phyloP scores from a whole-genome alignment of 2,797 vertebrate genomes.

The Pampus argenteus region DNA sequence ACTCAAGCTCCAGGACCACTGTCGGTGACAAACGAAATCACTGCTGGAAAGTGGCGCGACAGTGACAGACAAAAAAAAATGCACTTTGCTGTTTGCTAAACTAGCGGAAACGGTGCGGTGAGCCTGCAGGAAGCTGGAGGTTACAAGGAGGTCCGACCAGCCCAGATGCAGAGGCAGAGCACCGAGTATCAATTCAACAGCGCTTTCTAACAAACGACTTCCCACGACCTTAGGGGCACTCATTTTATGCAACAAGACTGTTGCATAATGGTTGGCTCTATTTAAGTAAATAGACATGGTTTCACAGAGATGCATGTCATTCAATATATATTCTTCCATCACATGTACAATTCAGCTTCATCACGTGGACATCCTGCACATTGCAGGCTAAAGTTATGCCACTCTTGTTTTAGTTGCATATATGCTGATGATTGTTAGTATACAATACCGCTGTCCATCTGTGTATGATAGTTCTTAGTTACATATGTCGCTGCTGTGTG shows the following conservation, averaged over 20 bases:
- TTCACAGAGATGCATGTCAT: not conserved
- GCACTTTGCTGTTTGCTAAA: slow-evolving; percentile 57
- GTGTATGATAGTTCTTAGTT: not conserved
- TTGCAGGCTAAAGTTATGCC: too few species aligned
- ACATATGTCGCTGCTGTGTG: not conserved
- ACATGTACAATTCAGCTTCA: not conserved
- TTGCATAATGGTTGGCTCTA: not conserved
- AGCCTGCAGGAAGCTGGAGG: slow-evolving; percentile 49
- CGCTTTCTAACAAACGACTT: slow-evolving; percentile 40
- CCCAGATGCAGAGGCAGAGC: slow-evolving; percentile 13
- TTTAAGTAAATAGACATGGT: not conserved
- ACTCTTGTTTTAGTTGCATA: too few species aligned
- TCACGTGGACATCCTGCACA: not conserved
- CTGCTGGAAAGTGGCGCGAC: not conserved
- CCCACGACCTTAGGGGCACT: slow-evolving; percentile 61
- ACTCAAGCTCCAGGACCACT: not conserved
- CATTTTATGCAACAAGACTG: slow-evolving; percentile 37
- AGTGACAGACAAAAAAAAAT: slow-evolving; percentile 24
- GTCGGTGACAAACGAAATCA: slow-evolving; percentile 31
- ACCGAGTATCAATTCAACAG: slow-evolving; percentile 12
- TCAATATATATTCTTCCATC: not conserved
- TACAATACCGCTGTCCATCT: not conserved
- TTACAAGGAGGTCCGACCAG: slow-evolving; percentile 23
- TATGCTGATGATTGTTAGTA: too few species aligned
- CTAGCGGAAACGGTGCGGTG: slow-evolving; percentile 69